phyloP scores from a whole-genome alignment of 2,888 invertebrate genomes.

The Cryptus viduatorius region DNA sequence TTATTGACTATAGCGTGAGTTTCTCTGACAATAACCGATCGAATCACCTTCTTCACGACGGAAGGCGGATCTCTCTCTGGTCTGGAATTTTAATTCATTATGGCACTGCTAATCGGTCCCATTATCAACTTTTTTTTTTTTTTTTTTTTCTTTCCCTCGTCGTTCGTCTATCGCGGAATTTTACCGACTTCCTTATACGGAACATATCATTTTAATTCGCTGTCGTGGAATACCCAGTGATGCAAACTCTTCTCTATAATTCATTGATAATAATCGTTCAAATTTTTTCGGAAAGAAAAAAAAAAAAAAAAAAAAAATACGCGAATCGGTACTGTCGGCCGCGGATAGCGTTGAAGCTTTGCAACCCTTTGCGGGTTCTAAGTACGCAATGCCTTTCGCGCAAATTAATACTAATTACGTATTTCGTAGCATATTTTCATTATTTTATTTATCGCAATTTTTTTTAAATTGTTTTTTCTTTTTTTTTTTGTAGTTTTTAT shows the following conservation, averaged over 20 bases:
- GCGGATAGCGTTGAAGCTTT: not conserved
- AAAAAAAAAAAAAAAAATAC: not conserved
- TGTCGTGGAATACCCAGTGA: not conserved
- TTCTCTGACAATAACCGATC: slow-evolving; percentile 41
- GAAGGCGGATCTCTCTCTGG: slow-evolving; percentile 41
- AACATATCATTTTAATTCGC: not conserved
- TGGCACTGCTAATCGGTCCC: slow-evolving; percentile 51
- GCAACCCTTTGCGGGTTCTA: not conserved
- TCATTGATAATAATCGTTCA: not conserved
- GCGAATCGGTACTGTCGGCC: not conserved
- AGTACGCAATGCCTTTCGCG: not conserved
- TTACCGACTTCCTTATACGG: not conserved
- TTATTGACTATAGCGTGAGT: slow-evolving; percentile 48
- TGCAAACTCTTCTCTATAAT: not conserved
- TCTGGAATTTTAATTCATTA: slow-evolving; percentile 54
- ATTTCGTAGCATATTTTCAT: not conserved
- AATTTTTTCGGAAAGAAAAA: not conserved
- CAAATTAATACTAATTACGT: not conserved
- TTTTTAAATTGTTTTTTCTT: not conserved
- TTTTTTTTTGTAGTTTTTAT: slow-evolving; percentile 5
- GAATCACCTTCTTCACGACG: slow-evolving; percentile 11
- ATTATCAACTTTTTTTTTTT: not conserved
- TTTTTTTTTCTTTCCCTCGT: not conserved
- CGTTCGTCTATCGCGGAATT: not conserved
- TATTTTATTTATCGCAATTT: not conserved